Evolutionary conservation across 1,140 invertebrate species (phyloP).

Genomic region (Tetramorium simillimum): DNA sequence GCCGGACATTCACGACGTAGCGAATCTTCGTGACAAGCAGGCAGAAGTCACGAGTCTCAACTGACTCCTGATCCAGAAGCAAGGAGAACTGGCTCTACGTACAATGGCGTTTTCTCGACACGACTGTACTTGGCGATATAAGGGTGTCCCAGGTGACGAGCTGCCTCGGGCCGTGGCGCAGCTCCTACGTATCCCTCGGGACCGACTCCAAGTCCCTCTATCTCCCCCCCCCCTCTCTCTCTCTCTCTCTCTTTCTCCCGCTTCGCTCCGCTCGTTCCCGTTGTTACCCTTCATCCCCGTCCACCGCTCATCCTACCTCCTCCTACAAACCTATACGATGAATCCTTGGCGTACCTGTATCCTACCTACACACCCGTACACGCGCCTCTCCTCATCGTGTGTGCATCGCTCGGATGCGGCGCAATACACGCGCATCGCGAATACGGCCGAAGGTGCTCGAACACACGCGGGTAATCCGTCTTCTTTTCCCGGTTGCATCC

Average conservation of each 20-base stretch:
- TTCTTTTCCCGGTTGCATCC: conserved; percentile 52
- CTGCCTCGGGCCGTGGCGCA: conserved; percentile 82
- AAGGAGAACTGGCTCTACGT: conserved; percentile 72
- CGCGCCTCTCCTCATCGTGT: neutral
- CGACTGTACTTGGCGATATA: conserved; percentile 83
- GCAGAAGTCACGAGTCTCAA: conserved; percentile 62
- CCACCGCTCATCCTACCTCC: neutral
- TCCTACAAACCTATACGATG: conserved; percentile 26
- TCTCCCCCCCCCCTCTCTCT: conserved; percentile 52
- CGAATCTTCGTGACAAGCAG: conserved; percentile 28
- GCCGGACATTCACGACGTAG: conserved; percentile 27
- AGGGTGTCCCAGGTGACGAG: conserved; percentile 84
- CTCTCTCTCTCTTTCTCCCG: conserved; percentile 35
- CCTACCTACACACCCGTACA: conserved; percentile 3
- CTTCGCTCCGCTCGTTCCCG: neutral
- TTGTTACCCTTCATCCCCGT: conserved; percentile 26
- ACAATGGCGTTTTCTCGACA: conserved; percentile 78
- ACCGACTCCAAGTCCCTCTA: conserved; percentile 75
- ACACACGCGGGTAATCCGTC: conserved; percentile 39
- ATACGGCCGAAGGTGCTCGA: neutral
- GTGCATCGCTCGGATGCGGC: neutral
- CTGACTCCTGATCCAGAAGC: conserved; percentile 70
- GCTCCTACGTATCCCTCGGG: conserved; percentile 81
- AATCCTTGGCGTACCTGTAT: conserved; percentile 36
- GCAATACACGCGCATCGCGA: conserved; percentile 31